These are phyloP conservation scores for Eutrigla gurnardus DNA, from an alignment of 2,797 vertebrate genomes.

Conservation along the genomic window DNA sequence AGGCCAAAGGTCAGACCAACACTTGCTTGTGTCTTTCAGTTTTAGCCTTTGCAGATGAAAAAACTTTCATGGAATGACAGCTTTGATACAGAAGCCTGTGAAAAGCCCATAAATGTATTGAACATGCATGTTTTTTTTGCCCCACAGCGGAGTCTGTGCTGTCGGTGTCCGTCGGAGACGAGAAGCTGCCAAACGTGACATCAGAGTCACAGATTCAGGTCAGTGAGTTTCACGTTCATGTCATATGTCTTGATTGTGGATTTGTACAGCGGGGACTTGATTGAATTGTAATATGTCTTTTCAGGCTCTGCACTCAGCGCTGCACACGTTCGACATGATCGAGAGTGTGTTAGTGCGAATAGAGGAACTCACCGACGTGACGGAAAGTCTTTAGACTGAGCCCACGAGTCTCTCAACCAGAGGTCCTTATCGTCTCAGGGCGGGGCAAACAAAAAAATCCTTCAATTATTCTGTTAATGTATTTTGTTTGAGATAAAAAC, in stretches of 20 bases:
- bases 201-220: constrained; percentile 94
- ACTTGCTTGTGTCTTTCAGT: background rate
- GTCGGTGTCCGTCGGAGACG: constrained; percentile 85
- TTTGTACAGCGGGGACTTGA: background rate
- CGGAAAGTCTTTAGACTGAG: constrained; percentile 61
- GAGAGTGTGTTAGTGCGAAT: constrained; percentile 95
- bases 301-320: constrained; percentile 93
- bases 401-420: background rate
- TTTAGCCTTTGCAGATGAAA: background rate
- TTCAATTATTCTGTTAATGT: constrained; percentile 1
- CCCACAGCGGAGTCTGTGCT: constrained; percentile 74
- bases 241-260: background rate
- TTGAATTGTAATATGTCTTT: constrained; percentile 34
- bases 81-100: background rate
- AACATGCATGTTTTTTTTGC: constrained; percentile 2
- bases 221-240: constrained; percentile 30
- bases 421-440: constrained; percentile 22
- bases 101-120: background rate
- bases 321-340: constrained; percentile 97
- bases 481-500: background rate
- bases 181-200: constrained; percentile 90
- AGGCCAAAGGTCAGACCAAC: constrained; percentile 71
- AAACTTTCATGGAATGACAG: background rate
- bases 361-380: constrained; percentile 92
- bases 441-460: background rate